Base-by-base conservation (phyloP, 2,888 invertebrate genomes). In the Ceratothoa steindachneri region DNA sequence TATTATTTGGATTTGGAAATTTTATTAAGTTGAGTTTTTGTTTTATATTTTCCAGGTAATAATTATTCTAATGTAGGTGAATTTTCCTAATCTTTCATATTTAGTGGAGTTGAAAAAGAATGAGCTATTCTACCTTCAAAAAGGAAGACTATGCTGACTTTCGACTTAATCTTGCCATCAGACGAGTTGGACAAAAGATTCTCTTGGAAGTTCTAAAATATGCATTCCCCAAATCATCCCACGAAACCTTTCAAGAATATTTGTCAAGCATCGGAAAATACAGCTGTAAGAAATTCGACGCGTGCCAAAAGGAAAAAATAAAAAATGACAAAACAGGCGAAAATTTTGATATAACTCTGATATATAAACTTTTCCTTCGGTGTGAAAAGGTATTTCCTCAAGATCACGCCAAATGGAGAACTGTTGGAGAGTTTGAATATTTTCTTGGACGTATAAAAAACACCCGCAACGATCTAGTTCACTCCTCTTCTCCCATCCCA, bases 301-400 rank as follows among this genome's bases (percentile, higher is more conserved):
- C 60, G 1, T 60, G 2, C 12, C 60, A 60, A 24, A 60, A 60
- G 24, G 12, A 7, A 24, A 60, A 60, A 60, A 12, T 60, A 3
- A 60, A 60, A 24, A 4, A n/a, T 60, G 60, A 60, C 24, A 19
- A 1, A 2, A 60, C 2, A 12, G 60, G 60, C 12, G 60, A 60
- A 24, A 22, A 1, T 60, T 60, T 60, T 60, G 60, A 60, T 60
- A 60, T 60, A 24, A 60, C 60, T 60, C 60, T 60, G 12, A 22
- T 60, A 24, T 60, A 60, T 7, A 60, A 60, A 24, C 60, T 60
- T 60, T 60, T 60, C 24, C 22, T 60, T 2, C 60, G 24, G 22
- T 60, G 60, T 24, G 12, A n/a, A 60, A 60, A 60, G 24, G 60
- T 60, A 24, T 60, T 60, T 60, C 60, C 60, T 60, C 60, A 60